Evolutionary conservation across 2,888 invertebrate genomes (phyloP).

Genomic region (Eupelmus urozonus): DNA sequence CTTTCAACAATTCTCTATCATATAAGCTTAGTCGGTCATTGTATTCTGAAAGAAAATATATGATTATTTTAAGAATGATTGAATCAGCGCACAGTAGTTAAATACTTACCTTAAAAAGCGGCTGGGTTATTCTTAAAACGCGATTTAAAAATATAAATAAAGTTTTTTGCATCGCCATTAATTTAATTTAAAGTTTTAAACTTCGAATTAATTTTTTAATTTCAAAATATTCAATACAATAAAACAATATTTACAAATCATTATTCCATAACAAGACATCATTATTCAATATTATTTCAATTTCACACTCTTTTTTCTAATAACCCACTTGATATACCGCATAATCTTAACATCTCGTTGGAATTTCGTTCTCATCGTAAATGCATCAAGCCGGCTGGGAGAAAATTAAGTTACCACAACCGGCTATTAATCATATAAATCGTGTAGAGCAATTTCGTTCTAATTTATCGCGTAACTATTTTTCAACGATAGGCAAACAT

Average conservation of each 20-base stretch:
- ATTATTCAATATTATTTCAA: not conserved
- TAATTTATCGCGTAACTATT: constrained; percentile 35
- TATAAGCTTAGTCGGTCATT: not conserved
- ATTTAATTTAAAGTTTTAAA: too few species aligned
- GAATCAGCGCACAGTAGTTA: too few species aligned
- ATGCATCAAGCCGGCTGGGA: not conserved
- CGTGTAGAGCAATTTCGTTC: constrained; percentile 26
- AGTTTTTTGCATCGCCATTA: too few species aligned
- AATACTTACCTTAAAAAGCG: too few species aligned
- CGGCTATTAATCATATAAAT: constrained; percentile 37
- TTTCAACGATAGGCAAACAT: constrained; percentile 8
- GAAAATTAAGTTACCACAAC: constrained; percentile 21
- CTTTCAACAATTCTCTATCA: not conserved
- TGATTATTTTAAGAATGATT: too few species aligned
- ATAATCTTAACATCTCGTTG: not conserved
- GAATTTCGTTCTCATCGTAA: constrained; percentile 11
- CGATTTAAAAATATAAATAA: too few species aligned
- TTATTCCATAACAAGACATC: not conserved
- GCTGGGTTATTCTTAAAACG: too few species aligned
- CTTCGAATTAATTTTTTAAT: too few species aligned
- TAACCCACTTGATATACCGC: not conserved
- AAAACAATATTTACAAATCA: too few species aligned
- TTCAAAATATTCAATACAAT: too few species aligned
- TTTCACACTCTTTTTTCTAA: not conserved
- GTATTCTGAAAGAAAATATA: not conserved